phyloP scores from a whole-genome alignment of 1,140 invertebrate species.

The Pogonus chalceus region DNA sequence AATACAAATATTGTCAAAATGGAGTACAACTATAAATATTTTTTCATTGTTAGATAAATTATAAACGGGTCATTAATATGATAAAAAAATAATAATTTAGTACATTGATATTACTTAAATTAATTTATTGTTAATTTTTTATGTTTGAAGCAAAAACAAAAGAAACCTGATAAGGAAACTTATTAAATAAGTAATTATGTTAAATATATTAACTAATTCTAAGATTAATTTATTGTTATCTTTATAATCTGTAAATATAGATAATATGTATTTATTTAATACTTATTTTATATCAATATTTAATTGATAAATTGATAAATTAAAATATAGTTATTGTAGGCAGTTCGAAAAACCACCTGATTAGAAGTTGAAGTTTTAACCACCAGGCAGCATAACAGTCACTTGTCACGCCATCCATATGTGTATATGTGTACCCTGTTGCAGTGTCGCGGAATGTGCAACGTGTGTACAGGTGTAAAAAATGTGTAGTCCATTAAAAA shows the following conservation, averaged over 20 bases:
- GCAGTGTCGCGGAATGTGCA: conserved; percentile 11
- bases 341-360: background rate
- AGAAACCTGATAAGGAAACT: too few species aligned
- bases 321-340: background rate
- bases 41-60: too few species aligned
- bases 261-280: background rate
- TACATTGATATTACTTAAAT: too few species aligned
- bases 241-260: background rate
- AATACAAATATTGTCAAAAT: too few species aligned
- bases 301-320: background rate
- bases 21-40: too few species aligned
- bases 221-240: too few species aligned
- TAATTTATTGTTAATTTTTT: too few species aligned
- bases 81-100: too few species aligned
- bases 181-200: too few species aligned
- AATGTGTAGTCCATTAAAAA: background rate
- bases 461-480: conserved; percentile 12
- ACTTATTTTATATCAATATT: background rate
- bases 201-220: too few species aligned
- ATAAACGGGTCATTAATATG: too few species aligned
- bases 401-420: background rate
- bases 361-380: background rate
- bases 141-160: too few species aligned
- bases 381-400: background rate
- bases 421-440: conserved; percentile 4